phyloP scores from a whole-genome alignment of 2,888 invertebrate genomes.

The Patella ulyssiponensis region DNA sequence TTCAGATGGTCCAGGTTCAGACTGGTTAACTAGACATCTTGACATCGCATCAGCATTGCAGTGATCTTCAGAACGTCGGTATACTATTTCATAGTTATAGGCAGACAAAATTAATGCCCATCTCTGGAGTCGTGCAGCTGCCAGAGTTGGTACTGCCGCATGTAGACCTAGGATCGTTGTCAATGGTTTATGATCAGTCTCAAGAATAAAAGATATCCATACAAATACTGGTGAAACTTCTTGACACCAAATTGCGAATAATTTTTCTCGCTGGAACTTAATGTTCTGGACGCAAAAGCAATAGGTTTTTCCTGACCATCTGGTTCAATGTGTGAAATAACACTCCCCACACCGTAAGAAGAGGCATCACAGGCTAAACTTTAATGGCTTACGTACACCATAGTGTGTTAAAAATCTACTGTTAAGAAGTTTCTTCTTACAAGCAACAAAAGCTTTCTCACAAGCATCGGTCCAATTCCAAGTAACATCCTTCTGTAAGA shows the following conservation, averaged over 20 bases:
- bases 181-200: conserved; percentile 24
- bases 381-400: conserved; percentile 49
- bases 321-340: too few species aligned
- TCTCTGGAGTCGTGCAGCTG: conserved; percentile 15
- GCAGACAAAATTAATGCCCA: conserved; percentile 21
- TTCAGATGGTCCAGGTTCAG: conserved; percentile 47
- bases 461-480: conserved; percentile 18
- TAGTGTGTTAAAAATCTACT: conserved; percentile 40
- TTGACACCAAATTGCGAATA: neutral
- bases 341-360: too few species aligned
- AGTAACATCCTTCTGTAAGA: neutral
- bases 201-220: conserved; percentile 6
- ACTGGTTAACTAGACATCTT: conserved; percentile 26
- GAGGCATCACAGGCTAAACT: too few species aligned
- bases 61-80: neutral
- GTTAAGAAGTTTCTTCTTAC: too few species aligned
- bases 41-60: neutral
- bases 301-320: too few species aligned
- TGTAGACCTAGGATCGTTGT: conserved; percentile 1
- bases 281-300: too few species aligned
- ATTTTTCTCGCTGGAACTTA: too few species aligned
- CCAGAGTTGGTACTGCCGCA: conserved; percentile 12
- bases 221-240: conserved; percentile 25
- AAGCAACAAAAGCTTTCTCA: neutral
- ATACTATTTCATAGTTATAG: conserved; percentile 11